Base-by-base conservation (phyloP, 2,797 vertebrate species). In the Urophycis tenuis region DNA sequence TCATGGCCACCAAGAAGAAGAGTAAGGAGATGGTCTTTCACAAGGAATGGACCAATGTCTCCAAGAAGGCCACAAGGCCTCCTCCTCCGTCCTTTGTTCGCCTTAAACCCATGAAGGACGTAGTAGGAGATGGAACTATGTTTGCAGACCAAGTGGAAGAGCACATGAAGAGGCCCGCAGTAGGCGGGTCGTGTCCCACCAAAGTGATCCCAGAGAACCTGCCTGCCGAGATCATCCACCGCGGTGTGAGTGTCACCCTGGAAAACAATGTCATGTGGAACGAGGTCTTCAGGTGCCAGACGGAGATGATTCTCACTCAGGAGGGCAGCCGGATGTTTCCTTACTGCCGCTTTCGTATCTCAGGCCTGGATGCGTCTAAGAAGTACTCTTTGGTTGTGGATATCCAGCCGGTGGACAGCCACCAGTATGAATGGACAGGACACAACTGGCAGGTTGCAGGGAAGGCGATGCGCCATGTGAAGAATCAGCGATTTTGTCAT, bases 231-330 rank as follows among this genome's bases (percentile, higher is more conserved):
- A 92, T 91, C 70, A 86, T 88, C 78, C 94, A 84, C 91, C 45
- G 92, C 90, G 89, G 93, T 71, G 92, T 98, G 81, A 94, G 91
- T 4, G 95, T 98, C 72, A 98, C 95, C 0, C 90, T 99, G 2
- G 98, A 99, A 88, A 99, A 98, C 90, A 97, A 98, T 85, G 96
- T 88, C 76, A 97, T 99, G 96, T 99, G 98, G 98, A 99, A 96
- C 29, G 95, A 98, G 31, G 99, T 98, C 84, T 96, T 94, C 90
- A 94, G 94, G 83, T 95, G 96, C 85, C 94, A 91, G 87, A 99
- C 97, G 0, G 98, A 99, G 88, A 99, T 99, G 98, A 96, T 99
- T 85, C 83, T 99, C 82, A 98, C 96, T 0, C 96, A 98, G 87
- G 95, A 96, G 83, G 98, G 98, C 35, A 94, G 96, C 79, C 93